Percentiles rank a stretch among this genome's conserved stretches.
Evolutionary conservation across 2,113 vertebrate species (phyloP).

Genomic region (Candoia aspera): DNA sequence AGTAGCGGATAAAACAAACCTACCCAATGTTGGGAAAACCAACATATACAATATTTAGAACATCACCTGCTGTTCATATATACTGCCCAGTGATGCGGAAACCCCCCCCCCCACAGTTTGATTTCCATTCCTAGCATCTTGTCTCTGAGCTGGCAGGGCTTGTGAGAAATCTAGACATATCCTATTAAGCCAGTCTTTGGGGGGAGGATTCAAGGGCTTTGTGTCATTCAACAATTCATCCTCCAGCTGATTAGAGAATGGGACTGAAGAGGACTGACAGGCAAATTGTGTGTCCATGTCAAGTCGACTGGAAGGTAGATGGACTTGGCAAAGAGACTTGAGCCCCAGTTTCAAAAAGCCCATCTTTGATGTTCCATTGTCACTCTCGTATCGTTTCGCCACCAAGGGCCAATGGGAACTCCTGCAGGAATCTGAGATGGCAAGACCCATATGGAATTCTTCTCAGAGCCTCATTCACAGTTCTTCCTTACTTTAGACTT

Average conservation of each 20-base stretch:
- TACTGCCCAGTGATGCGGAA: constrained; percentile 51
- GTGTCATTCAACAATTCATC: constrained; percentile 57
- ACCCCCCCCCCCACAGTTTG: constrained; percentile 7
- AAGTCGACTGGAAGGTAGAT: constrained; percentile 61
- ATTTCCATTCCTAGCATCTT: constrained; percentile 49
- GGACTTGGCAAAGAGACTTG: constrained; percentile 51
- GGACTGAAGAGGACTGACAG: constrained; percentile 65
- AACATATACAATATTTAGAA: constrained; percentile 52
- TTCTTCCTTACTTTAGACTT: background rate
- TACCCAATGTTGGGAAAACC: background rate
- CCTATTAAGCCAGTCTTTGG: background rate
- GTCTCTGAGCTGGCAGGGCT: constrained; percentile 46
- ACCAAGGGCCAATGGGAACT: constrained; percentile 27
- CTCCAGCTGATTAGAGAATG: constrained; percentile 66
- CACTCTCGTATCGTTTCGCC: constrained; percentile 46
- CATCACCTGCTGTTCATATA: constrained; percentile 32
- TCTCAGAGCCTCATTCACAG: background rate
- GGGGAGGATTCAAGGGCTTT: constrained; percentile 48
- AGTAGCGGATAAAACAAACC: constrained; percentile 20
- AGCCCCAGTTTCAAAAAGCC: constrained; percentile 39
- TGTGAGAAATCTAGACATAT: background rate
- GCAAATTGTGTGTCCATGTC: constrained; percentile 43
- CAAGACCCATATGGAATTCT: background rate
- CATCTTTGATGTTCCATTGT: constrained; percentile 47
- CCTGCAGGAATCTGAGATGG: constrained; percentile 60